These are phyloP conservation scores for Adelosebastes latens DNA, from an alignment of 2,797 vertebrate genomes.

Conservation along the genomic window DNA sequence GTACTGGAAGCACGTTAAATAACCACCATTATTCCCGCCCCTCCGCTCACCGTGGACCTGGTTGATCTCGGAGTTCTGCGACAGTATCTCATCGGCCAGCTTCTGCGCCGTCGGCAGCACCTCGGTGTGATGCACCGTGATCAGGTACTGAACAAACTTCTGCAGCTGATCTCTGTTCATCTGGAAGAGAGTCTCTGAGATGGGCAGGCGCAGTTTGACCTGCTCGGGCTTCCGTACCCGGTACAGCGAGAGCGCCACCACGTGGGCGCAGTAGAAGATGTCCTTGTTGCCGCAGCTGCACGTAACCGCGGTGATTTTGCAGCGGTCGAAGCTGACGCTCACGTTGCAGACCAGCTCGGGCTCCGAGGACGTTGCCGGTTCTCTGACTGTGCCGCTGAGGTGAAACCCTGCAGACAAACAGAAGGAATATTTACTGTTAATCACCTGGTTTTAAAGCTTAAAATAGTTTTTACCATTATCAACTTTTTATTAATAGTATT, in stretches of 20 bases:
- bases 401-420: conserved; percentile 87
- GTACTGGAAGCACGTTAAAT: background rate
- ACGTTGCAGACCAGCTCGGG: conserved; percentile 94
- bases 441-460: too few relatives aligned
- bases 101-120: conserved; percentile 97
- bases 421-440: background rate
- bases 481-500: too few relatives aligned
- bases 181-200: conserved; percentile 98
- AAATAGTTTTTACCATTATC: too few relatives aligned
- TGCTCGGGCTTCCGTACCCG: conserved; percentile 94
- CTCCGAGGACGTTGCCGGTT: conserved; percentile 89
- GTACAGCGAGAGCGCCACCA: conserved; percentile 94
- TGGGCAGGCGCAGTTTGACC: conserved; percentile 97
- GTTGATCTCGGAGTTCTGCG: conserved; percentile 97
- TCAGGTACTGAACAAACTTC: conserved; percentile 98
- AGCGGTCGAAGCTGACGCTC: conserved; percentile 98
- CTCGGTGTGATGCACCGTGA: conserved; percentile 97
- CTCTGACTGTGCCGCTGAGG: conserved; percentile 94
- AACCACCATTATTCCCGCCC: too few relatives aligned
- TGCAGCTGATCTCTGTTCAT: conserved; percentile 98
- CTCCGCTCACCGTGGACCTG: conserved; percentile 94
- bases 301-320: conserved; percentile 98
- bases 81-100: conserved; percentile 95
- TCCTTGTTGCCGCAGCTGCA: conserved; percentile 98
- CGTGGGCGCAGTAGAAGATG: conserved; percentile 98